A percentile compares a stretch with the other conserved stretches of the same genome.
Conservation (phyloP, 2,888 invertebrate species). For the Pristionchus japonicus region DNA sequence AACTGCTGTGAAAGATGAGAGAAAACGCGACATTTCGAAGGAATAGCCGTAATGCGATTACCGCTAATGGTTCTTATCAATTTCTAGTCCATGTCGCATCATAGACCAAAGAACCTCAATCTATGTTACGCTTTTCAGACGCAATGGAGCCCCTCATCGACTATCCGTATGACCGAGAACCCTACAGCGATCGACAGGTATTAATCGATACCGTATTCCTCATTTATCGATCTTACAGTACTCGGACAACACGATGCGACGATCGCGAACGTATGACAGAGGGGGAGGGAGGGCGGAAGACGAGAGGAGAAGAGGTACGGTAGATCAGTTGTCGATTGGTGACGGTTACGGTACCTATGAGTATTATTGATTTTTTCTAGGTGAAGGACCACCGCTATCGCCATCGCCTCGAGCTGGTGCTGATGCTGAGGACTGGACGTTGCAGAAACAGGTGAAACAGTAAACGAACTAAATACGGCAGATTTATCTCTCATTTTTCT, state of each 20-base stretch:
- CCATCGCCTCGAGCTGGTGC: constrained; percentile 6
- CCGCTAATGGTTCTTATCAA: too few relatives aligned
- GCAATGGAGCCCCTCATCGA: constrained; percentile 44
- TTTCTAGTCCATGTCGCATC: too few relatives aligned
- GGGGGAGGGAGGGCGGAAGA: constrained; percentile 42
- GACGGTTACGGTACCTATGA: too few relatives aligned
- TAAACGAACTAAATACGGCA: too few relatives aligned
- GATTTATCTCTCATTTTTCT: too few relatives aligned
- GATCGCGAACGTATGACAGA: constrained; percentile 58
- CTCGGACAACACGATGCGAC: constrained; percentile 51
- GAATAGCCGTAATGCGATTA: too few relatives aligned
- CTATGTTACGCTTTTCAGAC: neutral
- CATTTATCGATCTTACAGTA: neutral
- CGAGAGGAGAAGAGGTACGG: neutral
- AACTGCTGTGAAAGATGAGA: too few relatives aligned
- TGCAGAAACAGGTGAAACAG: constrained; percentile 55
- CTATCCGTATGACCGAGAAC: constrained; percentile 30
- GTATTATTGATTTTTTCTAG: neutral
- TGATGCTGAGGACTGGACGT: constrained; percentile 58
- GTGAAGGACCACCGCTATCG: neutral
- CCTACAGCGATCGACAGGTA: constrained; percentile 10
- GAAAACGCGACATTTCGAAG: too few relatives aligned
- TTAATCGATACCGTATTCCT: neutral
- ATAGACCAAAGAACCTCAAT: too few relatives aligned
- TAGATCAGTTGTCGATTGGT: neutral